Evolutionary conservation across 2,797 vertebrate species (phyloP), one percentile per base, ranked within the genome.

Genomic region (Cebuella pygmaea): DNA sequence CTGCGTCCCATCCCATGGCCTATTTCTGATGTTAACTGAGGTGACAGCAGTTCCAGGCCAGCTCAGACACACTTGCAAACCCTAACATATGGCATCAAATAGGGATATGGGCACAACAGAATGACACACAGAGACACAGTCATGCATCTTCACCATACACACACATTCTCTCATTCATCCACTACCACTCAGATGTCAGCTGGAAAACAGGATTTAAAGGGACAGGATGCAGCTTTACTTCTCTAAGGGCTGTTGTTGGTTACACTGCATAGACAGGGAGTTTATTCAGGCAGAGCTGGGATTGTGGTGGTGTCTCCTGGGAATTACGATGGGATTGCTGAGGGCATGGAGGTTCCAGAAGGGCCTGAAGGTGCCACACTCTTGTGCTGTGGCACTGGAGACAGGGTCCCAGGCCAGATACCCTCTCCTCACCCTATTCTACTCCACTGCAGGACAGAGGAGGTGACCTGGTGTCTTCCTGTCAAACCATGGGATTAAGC

Each of bases 41-140:
- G 14, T 15, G 50, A 15, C 6, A 7, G 36, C 8, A 9, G 22
- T 12, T 64, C 20, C 36, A 14, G 44, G 81, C 4, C 13, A 82
- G 46, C 52, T 79, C 55, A 74, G 41, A 55, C 13, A 57, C 44
- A 72, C n/a, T 14, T 0, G 11, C 5, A 46, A 11, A 87, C 59
- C 20, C n/a, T 1, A 22, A 26, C 2, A 10, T n/a, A 14, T 12
- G 24, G 64, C 46, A 22, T 82, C 17, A 17, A 15, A 17, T 7
- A 61, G 59, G n/a, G 22, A 8, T 1, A 4, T 39, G 44, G 52
- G 14, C 22, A 17, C 19, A 70, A 15, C 8, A 70, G 82, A 94
- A 50, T 26, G 52, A 14, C 52, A 67, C 67, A 61, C 0, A 0
- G 2, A 0, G 1, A 24, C 61, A 26, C 7, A 33, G 50, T 36